phyloP scores from a whole-genome alignment of 2,797 vertebrate genomes.

The Lates japonicus region DNA sequence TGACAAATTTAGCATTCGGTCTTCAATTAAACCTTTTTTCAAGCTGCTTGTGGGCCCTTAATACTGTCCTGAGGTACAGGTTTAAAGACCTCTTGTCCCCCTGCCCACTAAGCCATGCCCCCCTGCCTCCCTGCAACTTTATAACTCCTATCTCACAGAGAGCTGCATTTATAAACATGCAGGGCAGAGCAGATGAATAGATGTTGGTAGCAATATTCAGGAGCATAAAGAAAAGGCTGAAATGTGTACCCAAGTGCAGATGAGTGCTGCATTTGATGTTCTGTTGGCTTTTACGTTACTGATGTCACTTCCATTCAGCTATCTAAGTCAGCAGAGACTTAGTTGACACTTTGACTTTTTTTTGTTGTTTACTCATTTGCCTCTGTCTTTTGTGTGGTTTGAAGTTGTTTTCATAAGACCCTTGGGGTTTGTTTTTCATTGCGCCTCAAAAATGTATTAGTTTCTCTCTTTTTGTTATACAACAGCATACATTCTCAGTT shows the following conservation, averaged over 20 bases:
- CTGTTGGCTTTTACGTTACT: conserved; percentile 11
- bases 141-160: conserved; percentile 15
- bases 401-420: conserved; percentile 36
- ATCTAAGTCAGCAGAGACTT: conserved; percentile 22
- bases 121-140: conserved; percentile 40
- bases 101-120: conserved; percentile 20
- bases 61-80: conserved; percentile 12
- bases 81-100: conserved; percentile 49
- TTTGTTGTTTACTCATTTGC: conserved; percentile 43
- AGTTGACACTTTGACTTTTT: conserved; percentile 31
- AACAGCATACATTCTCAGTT: neutral
- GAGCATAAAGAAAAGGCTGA: neutral
- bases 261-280: conserved; percentile 10
- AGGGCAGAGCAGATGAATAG: conserved; percentile 14
- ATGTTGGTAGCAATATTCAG: conserved; percentile 22
- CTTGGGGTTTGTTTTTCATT: conserved; percentile 32
- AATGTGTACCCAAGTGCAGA: neutral
- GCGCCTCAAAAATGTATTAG: conserved; percentile 27
- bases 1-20: conserved; percentile 12
- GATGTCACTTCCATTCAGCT: conserved; percentile 29
- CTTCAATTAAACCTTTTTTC: conserved; percentile 37
- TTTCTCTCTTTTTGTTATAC: conserved; percentile 15
- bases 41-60: conserved; percentile 15
- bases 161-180: conserved; percentile 50
- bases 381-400: conserved; percentile 31